phyloP scores from a whole-genome alignment of 2,113 vertebrate species.

The Zosterops hypoxanthus region DNA sequence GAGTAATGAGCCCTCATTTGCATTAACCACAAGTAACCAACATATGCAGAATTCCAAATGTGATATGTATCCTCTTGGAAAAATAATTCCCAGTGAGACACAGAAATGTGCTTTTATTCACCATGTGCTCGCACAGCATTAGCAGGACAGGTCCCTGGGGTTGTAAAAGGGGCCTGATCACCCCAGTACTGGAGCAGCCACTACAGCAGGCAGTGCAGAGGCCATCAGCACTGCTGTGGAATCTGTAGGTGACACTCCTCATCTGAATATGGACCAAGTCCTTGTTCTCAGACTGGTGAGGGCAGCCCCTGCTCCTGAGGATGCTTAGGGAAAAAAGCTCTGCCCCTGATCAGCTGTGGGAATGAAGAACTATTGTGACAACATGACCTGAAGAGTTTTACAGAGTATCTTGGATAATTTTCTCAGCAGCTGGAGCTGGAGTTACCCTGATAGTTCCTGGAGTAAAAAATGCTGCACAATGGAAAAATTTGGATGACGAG shows the following conservation, averaged over 20 bases:
- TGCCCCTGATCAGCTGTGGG: too few species aligned
- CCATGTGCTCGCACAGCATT: fast-evolving
- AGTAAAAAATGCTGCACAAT: background rate
- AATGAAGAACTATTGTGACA: background rate
- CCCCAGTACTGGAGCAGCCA: background rate
- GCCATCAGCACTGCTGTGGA: fast-evolving
- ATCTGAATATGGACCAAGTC: background rate
- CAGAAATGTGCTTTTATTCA: background rate
- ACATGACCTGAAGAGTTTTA: background rate
- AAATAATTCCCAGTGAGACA: background rate
- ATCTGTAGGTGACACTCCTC: background rate
- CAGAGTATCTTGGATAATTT: background rate
- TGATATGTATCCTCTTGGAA: background rate
- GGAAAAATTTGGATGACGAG: background rate
- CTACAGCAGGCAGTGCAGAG: background rate
- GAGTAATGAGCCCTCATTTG: background rate
- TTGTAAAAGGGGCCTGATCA: background rate
- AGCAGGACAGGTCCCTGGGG: background rate
- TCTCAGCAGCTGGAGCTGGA: background rate
- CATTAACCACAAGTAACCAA: background rate
- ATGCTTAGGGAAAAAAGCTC: background rate
- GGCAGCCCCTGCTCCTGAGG: background rate
- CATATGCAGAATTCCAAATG: background rate
- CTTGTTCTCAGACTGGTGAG: background rate
- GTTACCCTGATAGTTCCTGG: background rate